These are phyloP conservation scores for Mustela lutreola DNA, from an alignment of 2,113 vertebrate genomes.

Conservation along the genomic window DNA sequence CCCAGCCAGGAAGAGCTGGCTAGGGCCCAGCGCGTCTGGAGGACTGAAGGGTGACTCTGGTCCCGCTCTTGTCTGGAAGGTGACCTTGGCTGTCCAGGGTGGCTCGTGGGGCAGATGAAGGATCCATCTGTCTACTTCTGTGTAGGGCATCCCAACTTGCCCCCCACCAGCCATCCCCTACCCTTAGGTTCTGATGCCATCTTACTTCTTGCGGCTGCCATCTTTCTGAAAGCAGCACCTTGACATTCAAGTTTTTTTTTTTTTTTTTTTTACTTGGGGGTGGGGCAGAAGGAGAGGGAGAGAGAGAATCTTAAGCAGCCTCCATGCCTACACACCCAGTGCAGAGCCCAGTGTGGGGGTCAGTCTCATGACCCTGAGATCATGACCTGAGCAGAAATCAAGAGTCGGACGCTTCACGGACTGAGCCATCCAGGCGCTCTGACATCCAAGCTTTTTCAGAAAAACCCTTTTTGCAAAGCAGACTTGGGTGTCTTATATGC, in stretches of 20 bases:
- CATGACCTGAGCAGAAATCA: background rate
- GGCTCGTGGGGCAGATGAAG: background rate
- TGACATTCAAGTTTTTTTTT: background rate
- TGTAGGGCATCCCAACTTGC: background rate
- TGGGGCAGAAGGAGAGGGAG: background rate
- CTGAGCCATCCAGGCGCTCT: background rate
- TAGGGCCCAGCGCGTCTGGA: background rate
- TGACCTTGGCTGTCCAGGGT: background rate
- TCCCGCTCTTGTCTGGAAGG: background rate
- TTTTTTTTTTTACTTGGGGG: no score
- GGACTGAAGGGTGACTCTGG: background rate
- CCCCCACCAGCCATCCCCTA: background rate
- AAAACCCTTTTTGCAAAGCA: background rate
- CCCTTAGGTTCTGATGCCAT: background rate
- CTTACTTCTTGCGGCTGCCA: background rate
- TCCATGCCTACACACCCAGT: no score
- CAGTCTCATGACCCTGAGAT: background rate
- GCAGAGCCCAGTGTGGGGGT: background rate
- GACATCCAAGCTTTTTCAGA: background rate
- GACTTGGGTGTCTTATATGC: background rate
- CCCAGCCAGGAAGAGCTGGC: background rate
- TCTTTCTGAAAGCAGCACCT: background rate
- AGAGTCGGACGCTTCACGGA: background rate
- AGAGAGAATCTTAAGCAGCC: background rate
- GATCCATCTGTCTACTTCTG: conserved; percentile 51